A percentile compares a stretch with the other conserved stretches of the same genome.
Evolutionary conservation across 2,797 vertebrate species (phyloP).

Genomic region (Nasua narica): DNA sequence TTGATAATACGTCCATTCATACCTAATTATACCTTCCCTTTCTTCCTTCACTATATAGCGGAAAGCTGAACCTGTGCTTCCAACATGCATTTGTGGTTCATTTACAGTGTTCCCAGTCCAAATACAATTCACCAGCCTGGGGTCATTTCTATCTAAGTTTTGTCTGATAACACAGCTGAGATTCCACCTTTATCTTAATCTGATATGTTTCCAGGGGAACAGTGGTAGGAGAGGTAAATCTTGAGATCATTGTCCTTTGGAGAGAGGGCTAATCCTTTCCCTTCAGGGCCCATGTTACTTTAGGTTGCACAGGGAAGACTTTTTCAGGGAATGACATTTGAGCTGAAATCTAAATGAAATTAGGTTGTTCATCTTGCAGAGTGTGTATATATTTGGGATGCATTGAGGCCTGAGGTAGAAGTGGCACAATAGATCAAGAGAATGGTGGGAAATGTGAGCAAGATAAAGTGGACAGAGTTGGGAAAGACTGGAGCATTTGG

Average conservation of each 20-base stretch:
- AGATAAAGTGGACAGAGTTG: neutral
- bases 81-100: neutral
- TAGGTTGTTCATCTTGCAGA: neutral
- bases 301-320: neutral
- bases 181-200: conserved; percentile 8
- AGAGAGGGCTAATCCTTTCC: neutral
- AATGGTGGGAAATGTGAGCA: neutral
- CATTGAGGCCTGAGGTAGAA: neutral
- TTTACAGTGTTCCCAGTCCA: neutral
- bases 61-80: neutral
- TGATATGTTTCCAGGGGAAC: conserved; percentile 33
- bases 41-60: neutral
- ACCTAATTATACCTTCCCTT: neutral
- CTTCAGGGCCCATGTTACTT: neutral
- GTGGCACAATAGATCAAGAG: neutral
- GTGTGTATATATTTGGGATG: neutral
- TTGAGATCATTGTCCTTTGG: neutral
- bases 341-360: neutral
- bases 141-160: conserved; percentile 4
- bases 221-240: neutral
- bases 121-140: neutral
- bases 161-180: neutral
- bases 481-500: neutral
- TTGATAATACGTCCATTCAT: neutral
- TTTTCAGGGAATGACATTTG: conserved; percentile 22